Percentiles rank a stretch among this genome's conserved stretches.
Conservation (phyloP, 2,888 invertebrate genomes). For the Netelia inedita region DNA sequence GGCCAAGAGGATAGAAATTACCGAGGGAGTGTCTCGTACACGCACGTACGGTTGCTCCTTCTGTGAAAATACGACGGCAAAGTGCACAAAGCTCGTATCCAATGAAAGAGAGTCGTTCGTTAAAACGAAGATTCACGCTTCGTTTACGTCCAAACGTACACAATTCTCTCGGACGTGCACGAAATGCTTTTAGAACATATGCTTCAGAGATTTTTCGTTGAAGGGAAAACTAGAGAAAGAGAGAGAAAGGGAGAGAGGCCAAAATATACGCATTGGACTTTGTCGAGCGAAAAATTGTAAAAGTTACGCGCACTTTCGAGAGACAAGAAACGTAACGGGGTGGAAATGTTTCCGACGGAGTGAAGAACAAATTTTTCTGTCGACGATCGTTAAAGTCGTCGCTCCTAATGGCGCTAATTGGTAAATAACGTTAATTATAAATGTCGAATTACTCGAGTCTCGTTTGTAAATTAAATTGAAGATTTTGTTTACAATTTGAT, state of each 20-base stretch:
- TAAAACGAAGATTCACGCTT: slow-evolving; percentile 36
- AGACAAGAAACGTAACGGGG: too few relatives aligned
- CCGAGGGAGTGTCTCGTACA: slow-evolving; percentile 16
- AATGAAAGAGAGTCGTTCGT: neutral
- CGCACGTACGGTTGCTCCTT: neutral
- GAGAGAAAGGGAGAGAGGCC: too few relatives aligned
- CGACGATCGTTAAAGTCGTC: too few relatives aligned
- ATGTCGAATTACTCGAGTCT: too few relatives aligned
- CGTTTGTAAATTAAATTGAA: too few relatives aligned
- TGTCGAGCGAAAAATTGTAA: too few relatives aligned
- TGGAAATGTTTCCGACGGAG: too few relatives aligned
- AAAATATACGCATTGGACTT: neutral
- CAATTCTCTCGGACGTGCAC: neutral
- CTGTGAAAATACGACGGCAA: slow-evolving; percentile 24
- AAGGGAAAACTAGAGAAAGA: neutral
- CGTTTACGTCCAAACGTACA: neutral
- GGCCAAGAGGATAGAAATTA: slow-evolving; percentile 18
- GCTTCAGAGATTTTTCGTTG: slow-evolving; percentile 21
- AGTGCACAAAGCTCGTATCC: slow-evolving; percentile 47
- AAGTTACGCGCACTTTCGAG: too few relatives aligned
- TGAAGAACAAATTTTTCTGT: too few relatives aligned
- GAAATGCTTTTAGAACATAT: slow-evolving; percentile 7
- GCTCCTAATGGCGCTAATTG: too few relatives aligned
- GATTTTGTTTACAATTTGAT: too few relatives aligned
- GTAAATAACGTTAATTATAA: too few relatives aligned